These are phyloP conservation scores for Noctua fimbriata DNA, from an alignment of 2,888 invertebrate species.

Conservation along the genomic window DNA sequence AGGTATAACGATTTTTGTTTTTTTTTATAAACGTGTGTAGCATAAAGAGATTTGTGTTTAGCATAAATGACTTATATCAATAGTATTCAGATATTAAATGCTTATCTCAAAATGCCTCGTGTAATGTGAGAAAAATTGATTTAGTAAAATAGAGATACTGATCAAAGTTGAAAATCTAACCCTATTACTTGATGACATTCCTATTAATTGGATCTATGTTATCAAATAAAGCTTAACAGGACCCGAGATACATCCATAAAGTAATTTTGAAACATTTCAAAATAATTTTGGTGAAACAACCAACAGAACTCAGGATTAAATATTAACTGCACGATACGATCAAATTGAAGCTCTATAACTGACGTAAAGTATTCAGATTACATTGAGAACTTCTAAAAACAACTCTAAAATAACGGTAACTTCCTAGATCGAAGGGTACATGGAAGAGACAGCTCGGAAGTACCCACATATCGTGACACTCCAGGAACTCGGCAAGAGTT, in stretches of 20 bases:
- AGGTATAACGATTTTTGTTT: too few species aligned
- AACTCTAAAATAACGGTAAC: not conserved
- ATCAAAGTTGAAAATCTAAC: not conserved
- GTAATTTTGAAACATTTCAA: not conserved
- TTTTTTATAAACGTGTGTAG: not conserved
- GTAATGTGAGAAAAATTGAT: not conserved
- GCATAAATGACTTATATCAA: not conserved
- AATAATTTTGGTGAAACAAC: not conserved
- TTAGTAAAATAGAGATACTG: not conserved
- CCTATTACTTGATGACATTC: not conserved
- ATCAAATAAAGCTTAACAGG: not conserved
- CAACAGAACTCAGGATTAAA: not conserved
- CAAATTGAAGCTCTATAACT: not conserved
- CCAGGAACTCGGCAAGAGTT: conserved; percentile 89
- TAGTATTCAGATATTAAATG: not conserved
- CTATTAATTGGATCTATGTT: too few species aligned
- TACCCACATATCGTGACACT: conserved; percentile 86
- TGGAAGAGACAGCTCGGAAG: conserved; percentile 72
- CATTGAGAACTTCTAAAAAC: not conserved
- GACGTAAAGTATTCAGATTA: not conserved
- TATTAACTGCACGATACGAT: not conserved
- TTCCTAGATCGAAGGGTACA: conserved; percentile 77
- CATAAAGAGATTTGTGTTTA: not conserved
- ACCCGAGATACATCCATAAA: too few species aligned
- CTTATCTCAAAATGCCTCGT: not conserved